Evolutionary conservation across 2,888 invertebrate genomes (phyloP), one percentile per base, ranked within the genome.

Genomic region (Itoplectis maculator): DNA sequence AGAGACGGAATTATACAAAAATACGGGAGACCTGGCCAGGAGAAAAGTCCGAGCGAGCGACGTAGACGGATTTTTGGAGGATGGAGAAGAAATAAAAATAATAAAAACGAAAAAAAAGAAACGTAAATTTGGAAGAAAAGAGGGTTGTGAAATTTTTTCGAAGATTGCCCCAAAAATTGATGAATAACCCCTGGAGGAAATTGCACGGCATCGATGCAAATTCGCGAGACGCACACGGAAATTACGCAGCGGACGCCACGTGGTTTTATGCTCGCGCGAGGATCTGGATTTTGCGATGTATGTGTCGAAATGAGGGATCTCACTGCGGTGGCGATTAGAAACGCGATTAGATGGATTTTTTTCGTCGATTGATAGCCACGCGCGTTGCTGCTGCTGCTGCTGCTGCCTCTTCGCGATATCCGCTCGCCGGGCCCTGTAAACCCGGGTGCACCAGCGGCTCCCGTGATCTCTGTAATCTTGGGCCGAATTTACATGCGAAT

Each of bases 121-220:
- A 54, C 3, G 20, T 18, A 18, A 23, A 61, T 20, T 37, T 68
- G 69, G 68, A 65, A 37, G 29, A 63, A 66, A 9, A 68, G 18
- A 18, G 15, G 40, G 51, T 29, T 61, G 51, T 29, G 63, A 65
- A 75, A 80, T 82, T 81, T 78, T 82, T 81, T 75, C 13, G 35
- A 72, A 72, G 66, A 54, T 79, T 61, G 75, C 49, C n/a, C n/a
- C 15, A 68, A 81, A 80, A 81, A 74, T 79, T 49, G 47, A 82
- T 74, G 81, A 73, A 74, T 61, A 84, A 84, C 86, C 29, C 86
- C n/a, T n/a, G 81, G 84, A 86, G 86, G 87, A 89, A 92, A 92
- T 92, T 92, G 91, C 88, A 90, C 88, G 87, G 85, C 87, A 82
- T 84, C 84, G 87, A 92, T 92, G 92, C 91, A 92, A 92, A 86